Evolutionary conservation across 2,888 invertebrate genomes (phyloP), one percentile per base, ranked within the genome.

Genomic region (Priapulus caudatus): DNA sequence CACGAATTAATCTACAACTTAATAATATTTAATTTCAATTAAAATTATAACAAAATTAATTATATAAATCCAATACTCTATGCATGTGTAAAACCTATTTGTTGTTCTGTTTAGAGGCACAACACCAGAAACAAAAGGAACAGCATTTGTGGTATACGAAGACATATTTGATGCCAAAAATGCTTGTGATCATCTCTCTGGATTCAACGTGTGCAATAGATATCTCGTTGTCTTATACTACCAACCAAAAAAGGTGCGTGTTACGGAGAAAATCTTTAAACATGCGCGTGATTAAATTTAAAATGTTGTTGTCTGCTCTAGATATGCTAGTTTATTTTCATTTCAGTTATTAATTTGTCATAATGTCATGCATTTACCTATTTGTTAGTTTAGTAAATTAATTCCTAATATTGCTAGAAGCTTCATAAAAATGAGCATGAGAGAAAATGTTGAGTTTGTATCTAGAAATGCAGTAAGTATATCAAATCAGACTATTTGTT

Each of bases 101-200:
- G n/a, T n/a, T n/a, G n/a, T n/a, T n/a, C n/a, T n/a, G n/a, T 79
- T 33, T 72, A 91, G 75, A 23, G 97, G 97, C 1, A 97, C 93
- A 67, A 97, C 95, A 20, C 87, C 93, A 15, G 97, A 98, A 73
- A 92, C 95, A 0, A 81, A 92, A 71, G 98, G 98, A 50, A 98
- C 98, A 23, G 98, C 98, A 18, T 98, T 97, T 79, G 95, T 99
- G 47, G 92, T 99, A 0, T 98, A 95, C 72, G 98, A 98, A 75
- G 98, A 99, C 69, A 98, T 99, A 65, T 99, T 98, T 76, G 98
- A 98, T 78, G 98, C 98, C 0, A 99, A 99, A 74, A 97, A 97
- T 76, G 98, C 98, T 2, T 99, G 98, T 73, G 98, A 98, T 71
- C 97, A 98, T 73, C 76, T 98, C 51, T 93, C 93, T 52, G 98